Conservation (phyloP, 2,113 vertebrate species). For the Urocynchramus pylzowi region DNA sequence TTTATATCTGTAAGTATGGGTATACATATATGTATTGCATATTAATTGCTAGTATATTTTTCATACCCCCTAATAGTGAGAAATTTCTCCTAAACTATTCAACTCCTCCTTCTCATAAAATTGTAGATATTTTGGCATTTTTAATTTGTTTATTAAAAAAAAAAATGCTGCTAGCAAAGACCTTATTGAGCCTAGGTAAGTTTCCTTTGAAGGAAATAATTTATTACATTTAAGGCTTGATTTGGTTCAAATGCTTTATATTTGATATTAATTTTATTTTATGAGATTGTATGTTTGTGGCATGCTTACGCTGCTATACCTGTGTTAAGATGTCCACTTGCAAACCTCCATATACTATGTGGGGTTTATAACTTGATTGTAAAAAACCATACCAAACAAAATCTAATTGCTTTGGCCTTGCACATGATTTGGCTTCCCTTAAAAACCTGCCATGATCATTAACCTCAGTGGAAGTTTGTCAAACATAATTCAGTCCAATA, state of each 20-base stretch:
- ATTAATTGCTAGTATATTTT: slow-evolving; percentile 67
- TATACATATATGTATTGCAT: slow-evolving; percentile 66
- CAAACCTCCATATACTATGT: slow-evolving; percentile 8
- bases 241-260: slow-evolving; percentile 48
- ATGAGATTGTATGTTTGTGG: slow-evolving; percentile 37
- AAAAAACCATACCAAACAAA: neutral
- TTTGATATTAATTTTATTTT: slow-evolving; percentile 49
- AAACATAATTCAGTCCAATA: neutral
- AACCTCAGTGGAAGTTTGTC: neutral
- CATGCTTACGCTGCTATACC: slow-evolving; percentile 21
- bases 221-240: slow-evolving; percentile 10
- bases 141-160: slow-evolving; percentile 48
- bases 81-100: slow-evolving; percentile 31
- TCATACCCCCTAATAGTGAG: neutral
- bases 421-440: slow-evolving; percentile 45
- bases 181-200: slow-evolving; percentile 39
- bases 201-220: slow-evolving; percentile 31
- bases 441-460: neutral
- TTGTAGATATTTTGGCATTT: slow-evolving; percentile 61
- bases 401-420: slow-evolving; percentile 26
- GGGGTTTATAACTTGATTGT: slow-evolving; percentile 39
- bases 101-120: slow-evolving; percentile 28
- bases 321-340: slow-evolving; percentile 31
- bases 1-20: slow-evolving; percentile 55
- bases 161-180: slow-evolving; percentile 38